Evolutionary conservation across 2,888 invertebrate species (phyloP).

Genomic region (Mesorhabditis sp.): DNA sequence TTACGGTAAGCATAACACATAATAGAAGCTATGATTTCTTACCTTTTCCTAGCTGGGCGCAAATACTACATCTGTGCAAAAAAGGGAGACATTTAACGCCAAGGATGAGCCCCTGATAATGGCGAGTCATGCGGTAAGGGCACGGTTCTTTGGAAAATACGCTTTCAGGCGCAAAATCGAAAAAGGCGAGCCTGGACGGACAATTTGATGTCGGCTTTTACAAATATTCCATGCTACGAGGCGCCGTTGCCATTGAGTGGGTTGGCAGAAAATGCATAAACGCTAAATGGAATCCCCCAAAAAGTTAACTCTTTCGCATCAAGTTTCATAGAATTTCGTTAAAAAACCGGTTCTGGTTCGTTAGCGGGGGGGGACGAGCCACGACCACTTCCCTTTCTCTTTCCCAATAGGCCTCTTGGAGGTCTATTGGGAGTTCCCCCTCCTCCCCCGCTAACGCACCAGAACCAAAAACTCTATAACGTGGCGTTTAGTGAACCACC

Average conservation of each 20-base stretch:
- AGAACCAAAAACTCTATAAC: too few relatives aligned
- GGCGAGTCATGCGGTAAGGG: not conserved
- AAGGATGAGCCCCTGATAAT: not conserved
- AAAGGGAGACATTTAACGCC: not conserved
- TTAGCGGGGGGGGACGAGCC: too few relatives aligned
- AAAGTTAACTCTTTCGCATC: too few relatives aligned
- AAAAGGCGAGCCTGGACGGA: constrained; percentile 44
- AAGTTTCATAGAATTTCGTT: too few relatives aligned
- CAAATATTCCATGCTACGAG: constrained; percentile 52
- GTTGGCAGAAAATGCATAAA: not conserved
- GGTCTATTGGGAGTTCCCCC: too few relatives aligned
- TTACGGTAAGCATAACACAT: not conserved
- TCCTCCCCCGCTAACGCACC: too few relatives aligned
- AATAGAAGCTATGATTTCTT: not conserved
- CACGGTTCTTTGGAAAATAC: not conserved
- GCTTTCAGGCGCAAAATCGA: constrained; percentile 1
- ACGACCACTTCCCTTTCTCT: too few relatives aligned
- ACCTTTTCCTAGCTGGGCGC: not conserved
- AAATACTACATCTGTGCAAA: not conserved
- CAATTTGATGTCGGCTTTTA: constrained; percentile 45
- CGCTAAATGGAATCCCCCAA: too few relatives aligned
- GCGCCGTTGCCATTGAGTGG: constrained; percentile 49
- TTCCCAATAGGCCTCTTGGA: too few relatives aligned
- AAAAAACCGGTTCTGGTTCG: too few relatives aligned
- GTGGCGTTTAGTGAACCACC: constrained; percentile 54